phyloP scores from a whole-genome alignment of 2,797 vertebrate species.

The Scarus forsteni region DNA sequence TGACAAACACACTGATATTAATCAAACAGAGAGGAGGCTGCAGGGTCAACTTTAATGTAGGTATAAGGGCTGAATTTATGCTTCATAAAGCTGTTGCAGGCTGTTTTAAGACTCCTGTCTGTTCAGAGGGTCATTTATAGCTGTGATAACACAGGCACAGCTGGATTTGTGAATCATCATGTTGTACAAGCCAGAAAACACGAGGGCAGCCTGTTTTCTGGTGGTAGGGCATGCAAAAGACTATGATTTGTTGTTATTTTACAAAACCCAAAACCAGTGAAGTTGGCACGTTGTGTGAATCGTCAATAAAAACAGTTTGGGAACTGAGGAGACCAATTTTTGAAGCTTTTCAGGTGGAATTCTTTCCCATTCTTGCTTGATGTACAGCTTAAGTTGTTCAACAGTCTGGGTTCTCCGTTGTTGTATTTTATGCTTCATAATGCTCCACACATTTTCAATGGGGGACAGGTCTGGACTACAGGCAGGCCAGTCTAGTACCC shows the following conservation, averaged over 20 bases:
- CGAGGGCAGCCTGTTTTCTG: neutral
- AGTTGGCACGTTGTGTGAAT: too few relatives aligned
- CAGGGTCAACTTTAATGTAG: neutral
- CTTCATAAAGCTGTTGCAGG: slow-evolving; percentile 19
- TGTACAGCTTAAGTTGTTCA: too few relatives aligned
- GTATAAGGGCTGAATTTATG: slow-evolving; percentile 36
- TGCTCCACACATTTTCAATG: too few relatives aligned
- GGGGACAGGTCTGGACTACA: too few relatives aligned
- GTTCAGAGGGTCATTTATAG: slow-evolving; percentile 13
- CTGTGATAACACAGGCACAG: slow-evolving; percentile 20
- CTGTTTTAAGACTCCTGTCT: slow-evolving; percentile 25
- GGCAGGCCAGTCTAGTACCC: too few relatives aligned
- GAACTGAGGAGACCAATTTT: too few relatives aligned
- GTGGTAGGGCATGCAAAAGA: neutral
- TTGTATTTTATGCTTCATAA: too few relatives aligned
- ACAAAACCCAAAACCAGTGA: too few relatives aligned
- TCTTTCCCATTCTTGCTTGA: too few relatives aligned
- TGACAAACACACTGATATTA: slow-evolving; percentile 21
- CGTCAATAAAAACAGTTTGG: too few relatives aligned
- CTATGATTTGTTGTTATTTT: slow-evolving; percentile 12
- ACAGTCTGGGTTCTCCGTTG: too few relatives aligned
- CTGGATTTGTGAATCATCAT: slow-evolving; percentile 24
- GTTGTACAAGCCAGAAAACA: neutral
- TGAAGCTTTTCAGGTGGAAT: too few relatives aligned
- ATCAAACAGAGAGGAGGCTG: slow-evolving; percentile 34